Base-by-base conservation (phyloP, 2,797 vertebrate species). In the Coreius guichenoti region DNA sequence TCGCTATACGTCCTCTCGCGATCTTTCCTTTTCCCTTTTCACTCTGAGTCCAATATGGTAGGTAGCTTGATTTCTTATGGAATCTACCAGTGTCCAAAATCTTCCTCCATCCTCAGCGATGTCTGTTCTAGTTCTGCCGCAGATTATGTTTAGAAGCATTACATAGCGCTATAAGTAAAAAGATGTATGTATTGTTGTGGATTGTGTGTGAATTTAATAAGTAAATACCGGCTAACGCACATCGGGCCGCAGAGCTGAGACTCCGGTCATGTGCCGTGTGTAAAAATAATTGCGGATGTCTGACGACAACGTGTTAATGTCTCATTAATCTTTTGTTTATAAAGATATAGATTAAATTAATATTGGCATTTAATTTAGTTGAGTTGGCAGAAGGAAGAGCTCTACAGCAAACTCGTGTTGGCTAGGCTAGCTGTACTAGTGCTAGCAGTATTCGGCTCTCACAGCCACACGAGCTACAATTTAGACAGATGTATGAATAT, bases 191-290 rank as follows among this genome's bases (percentile, higher is more conserved):
- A 84, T 83, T 58, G 3, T 9, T 11, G 33, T 17, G 45, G 1
- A 51, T 65, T 63, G 12, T 74, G 19, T 70, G 51, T 6, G 39
- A 81, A 1, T 80, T 70, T 61, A 0, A 5, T 83, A 97, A 97
- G 97, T 97, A 93, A 96, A 98, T 0, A 96, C 98, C 92, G 97
- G 97, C 92, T 96, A 96, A 73, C 96, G 97, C 88, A 97, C 98
- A 94, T 97, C 97, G 92, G 97, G 98, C 96, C 96, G 97, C 63
- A 97, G 97, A 93, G 96, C 54, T 13, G 9, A 51, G 14, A 26
- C 16, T 65, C 29, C n/a, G 8, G 5, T 33, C 36, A 23, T 77
- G 36, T 77, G 73, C 47, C 12, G 1, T 68, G 31, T 84, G 12
- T 43, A 2, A 58, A 31, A n/a, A 19, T 17, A 17, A 13, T 23